A percentile compares a stretch with the other conserved stretches of the same genome.
Conservation (phyloP, 2,797 vertebrate genomes). For the Lemur catta region DNA sequence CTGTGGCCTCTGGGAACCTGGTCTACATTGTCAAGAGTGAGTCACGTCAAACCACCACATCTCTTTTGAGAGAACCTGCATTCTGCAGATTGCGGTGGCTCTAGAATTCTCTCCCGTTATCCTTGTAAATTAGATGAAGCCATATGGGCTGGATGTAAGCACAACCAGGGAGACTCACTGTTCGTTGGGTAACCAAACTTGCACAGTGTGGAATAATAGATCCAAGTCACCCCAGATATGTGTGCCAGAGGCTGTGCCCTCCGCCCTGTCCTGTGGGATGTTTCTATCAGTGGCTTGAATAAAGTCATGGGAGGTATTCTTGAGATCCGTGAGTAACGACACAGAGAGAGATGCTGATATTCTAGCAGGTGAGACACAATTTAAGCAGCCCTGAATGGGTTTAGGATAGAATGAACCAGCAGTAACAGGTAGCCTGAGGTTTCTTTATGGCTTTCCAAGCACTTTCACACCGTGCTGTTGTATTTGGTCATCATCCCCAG, state of each 20-base stretch:
- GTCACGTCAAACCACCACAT: rapidly evolving
- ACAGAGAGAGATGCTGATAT: background rate
- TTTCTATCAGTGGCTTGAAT: background rate
- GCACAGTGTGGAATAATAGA: background rate
- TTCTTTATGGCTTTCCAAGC: background rate
- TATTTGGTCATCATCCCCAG: background rate
- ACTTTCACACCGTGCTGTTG: background rate
- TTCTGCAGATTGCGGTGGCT: background rate
- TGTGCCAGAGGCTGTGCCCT: background rate
- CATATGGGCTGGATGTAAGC: background rate
- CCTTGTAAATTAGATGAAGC: background rate
- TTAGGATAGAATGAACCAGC: background rate
- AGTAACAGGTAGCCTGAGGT: background rate
- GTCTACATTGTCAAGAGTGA: background rate
- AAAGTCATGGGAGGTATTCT: background rate
- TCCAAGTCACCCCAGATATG: background rate
- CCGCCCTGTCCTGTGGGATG: background rate
- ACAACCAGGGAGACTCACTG: rapidly evolving
- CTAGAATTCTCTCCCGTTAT: background rate
- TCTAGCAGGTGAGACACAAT: background rate
- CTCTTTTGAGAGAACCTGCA: rapidly evolving
- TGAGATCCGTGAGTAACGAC: background rate
- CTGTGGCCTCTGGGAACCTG: background rate
- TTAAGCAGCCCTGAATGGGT: background rate
- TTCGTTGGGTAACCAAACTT: background rate